Evolutionary conservation across 1,140 invertebrate species (phyloP).

Genomic region (Augochlora pura): DNA sequence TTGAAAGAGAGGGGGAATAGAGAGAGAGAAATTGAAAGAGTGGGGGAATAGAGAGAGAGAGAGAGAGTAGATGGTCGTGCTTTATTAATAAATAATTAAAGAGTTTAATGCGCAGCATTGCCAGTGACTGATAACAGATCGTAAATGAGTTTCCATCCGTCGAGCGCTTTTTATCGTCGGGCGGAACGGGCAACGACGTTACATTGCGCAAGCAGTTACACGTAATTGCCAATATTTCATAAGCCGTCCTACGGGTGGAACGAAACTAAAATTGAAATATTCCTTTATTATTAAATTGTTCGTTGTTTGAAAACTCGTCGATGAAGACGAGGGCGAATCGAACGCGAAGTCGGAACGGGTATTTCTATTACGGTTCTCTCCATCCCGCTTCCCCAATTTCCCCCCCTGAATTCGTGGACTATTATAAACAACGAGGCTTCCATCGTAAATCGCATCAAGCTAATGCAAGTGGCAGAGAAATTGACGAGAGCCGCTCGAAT

Average conservation of each 20-base stretch:
- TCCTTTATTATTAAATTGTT: conserved; percentile 18
- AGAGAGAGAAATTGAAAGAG: too few species aligned
- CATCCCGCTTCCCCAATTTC: background rate
- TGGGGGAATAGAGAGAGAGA: too few species aligned
- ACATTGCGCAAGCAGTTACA: conserved; percentile 27
- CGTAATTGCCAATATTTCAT: conserved; percentile 24
- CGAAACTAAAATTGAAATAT: conserved; percentile 34
- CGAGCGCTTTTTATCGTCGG: conserved; percentile 5
- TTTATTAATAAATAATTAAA: conserved; percentile 68
- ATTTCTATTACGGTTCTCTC: background rate
- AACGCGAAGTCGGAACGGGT: too few species aligned
- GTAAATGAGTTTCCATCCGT: conserved; percentile 29
- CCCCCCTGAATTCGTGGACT: background rate
- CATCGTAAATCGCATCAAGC: too few species aligned
- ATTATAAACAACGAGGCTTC: background rate
- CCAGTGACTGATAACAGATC: conserved; percentile 19
- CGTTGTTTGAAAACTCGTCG: conserved; percentile 1
- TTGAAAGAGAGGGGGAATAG: too few species aligned
- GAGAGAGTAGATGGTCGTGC: conserved; percentile 23
- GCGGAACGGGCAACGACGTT: conserved; percentile 11
- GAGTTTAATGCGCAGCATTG: conserved; percentile 37
- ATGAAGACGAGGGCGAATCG: background rate
- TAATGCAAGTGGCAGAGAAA: too few species aligned
- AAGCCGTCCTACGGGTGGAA: conserved; percentile 20
- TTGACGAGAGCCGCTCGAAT: too few species aligned